Evolutionary conservation across 2,113 vertebrate species (phyloP).

Genomic region (Haplochromis vanheusdeni): DNA sequence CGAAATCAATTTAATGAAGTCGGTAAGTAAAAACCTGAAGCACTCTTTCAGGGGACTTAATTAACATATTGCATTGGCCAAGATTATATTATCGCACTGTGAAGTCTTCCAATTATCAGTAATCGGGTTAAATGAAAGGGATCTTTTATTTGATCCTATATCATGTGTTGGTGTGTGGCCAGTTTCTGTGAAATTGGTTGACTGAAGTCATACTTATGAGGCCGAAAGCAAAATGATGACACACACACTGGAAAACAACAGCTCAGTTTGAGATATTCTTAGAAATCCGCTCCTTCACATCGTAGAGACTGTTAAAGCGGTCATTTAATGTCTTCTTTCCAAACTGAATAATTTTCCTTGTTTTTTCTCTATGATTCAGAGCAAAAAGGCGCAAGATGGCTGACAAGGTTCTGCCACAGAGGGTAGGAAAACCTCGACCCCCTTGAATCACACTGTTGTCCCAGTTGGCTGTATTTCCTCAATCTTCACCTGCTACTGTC

Average conservation of each 20-base stretch:
- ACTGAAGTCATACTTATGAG: background rate
- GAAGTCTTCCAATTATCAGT: background rate
- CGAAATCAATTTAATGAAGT: background rate
- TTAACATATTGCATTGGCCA: background rate
- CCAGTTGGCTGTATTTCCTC: background rate
- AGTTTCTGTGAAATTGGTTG: background rate
- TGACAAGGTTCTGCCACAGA: constrained; percentile 96
- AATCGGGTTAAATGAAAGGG: background rate
- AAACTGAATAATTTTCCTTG: background rate
- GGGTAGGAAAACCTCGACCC: constrained; percentile 73
- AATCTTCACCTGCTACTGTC: background rate
- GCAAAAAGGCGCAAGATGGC: constrained; percentile 97
- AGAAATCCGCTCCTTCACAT: background rate
- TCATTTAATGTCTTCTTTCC: background rate
- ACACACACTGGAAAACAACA: background rate
- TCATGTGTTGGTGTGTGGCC: background rate
- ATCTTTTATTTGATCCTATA: background rate
- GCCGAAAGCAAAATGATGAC: background rate
- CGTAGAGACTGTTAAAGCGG: background rate
- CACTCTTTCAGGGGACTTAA: background rate
- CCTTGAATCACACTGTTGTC: background rate
- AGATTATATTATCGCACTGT: background rate
- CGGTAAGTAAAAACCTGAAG: background rate
- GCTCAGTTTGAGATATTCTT: background rate
- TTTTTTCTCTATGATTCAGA: constrained; percentile 57